Percentiles rank a stretch among this genome's conserved stretches.
phyloP scores from a whole-genome alignment of 2,113 vertebrate genomes.

The Calypte anna region DNA sequence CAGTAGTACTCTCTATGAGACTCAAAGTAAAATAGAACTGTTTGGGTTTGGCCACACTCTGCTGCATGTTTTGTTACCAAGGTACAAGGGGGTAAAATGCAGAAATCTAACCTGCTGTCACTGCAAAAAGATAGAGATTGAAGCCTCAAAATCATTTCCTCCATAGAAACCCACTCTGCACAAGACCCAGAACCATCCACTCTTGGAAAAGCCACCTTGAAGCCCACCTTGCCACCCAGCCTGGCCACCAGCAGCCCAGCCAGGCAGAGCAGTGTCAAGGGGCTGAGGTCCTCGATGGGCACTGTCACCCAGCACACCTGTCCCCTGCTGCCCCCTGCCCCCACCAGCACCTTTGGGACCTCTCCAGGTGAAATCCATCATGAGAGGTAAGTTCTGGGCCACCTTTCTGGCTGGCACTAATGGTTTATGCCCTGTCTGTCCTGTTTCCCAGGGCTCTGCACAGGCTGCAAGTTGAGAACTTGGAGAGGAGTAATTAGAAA shows the following conservation, averaged over 20 bases:
- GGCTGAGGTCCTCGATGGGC: rapidly evolving
- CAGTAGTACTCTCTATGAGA: not conserved
- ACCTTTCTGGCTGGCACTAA: rapidly evolving
- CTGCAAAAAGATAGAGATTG: not conserved
- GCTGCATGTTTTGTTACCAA: rapidly evolving
- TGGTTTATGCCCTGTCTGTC: rapidly evolving
- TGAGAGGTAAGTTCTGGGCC: not conserved
- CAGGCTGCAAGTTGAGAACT: not conserved
- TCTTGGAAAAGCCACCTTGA: not conserved
- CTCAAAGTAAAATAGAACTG: not conserved
- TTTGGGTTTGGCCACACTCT: not conserved
- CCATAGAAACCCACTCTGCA: not conserved
- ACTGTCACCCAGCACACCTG: not conserved
- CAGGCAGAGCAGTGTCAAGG: not conserved
- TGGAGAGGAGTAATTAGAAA: not conserved
- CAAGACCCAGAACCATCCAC: not conserved
- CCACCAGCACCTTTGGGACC: not conserved
- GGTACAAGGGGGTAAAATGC: not conserved
- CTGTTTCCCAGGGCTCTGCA: rapidly evolving
- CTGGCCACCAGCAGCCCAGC: not conserved
- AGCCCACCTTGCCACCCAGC: not conserved
- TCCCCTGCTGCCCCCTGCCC: not conserved
- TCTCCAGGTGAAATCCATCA: not conserved
- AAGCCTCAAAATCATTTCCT: not conserved
- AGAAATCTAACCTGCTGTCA: rapidly evolving